These are phyloP conservation scores for Lasioglossum figueresi DNA, from an alignment of 2,888 invertebrate genomes.

Conservation along the genomic window DNA sequence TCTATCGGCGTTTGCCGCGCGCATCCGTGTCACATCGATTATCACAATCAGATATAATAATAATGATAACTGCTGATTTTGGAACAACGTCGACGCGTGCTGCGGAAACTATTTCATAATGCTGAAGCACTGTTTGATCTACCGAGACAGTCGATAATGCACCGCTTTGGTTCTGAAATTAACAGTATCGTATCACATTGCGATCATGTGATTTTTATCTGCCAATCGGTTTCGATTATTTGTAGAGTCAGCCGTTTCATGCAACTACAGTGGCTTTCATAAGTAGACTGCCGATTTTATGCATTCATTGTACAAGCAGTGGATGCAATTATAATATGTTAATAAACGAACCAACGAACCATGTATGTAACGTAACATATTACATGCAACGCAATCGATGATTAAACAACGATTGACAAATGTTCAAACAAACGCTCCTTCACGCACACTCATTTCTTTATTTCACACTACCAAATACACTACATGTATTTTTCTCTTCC, in stretches of 20 bases:
- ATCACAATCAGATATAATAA: conserved; percentile 36
- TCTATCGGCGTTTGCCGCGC: conserved; percentile 30
- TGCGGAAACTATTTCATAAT: conserved; percentile 4
- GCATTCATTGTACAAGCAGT: neutral
- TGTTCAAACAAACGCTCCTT: too few species aligned
- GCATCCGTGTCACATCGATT: conserved; percentile 35
- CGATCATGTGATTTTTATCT: neutral
- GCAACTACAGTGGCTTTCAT: neutral
- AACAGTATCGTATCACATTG: neutral
- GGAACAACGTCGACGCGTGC: neutral
- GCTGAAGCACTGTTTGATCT: neutral
- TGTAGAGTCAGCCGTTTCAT: neutral
- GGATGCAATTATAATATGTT: too few species aligned
- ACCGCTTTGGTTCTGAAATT: neutral
- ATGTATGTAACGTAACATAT: too few species aligned
- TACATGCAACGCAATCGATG: too few species aligned
- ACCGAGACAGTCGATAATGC: neutral
- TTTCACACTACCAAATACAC: too few species aligned
- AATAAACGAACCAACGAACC: too few species aligned
- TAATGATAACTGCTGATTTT: neutral
- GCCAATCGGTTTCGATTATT: neutral
- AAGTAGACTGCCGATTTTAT: neutral
- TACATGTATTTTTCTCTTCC: too few species aligned
- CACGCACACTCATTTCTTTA: too few species aligned
- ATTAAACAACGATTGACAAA: too few species aligned